phyloP scores from a whole-genome alignment of 2,113 vertebrate species.

The Prochilodus magdalenae region DNA sequence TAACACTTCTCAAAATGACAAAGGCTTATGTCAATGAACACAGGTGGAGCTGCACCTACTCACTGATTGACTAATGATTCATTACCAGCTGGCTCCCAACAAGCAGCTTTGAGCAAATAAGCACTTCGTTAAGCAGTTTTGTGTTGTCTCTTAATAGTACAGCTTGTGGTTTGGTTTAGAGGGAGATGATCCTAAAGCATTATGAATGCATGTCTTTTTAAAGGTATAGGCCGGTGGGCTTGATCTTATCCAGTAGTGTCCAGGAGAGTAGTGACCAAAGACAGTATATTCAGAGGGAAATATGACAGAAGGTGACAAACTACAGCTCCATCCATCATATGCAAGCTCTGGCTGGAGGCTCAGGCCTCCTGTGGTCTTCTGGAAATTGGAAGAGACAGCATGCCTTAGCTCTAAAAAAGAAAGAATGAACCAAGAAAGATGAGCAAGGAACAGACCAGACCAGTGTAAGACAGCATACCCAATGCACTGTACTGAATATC shows the following conservation, averaged over 20 bases:
- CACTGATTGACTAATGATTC: background rate
- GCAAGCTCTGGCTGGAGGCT: slow-evolving; percentile 41
- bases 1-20: background rate
- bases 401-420: background rate
- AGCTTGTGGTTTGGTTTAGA: background rate
- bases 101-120: background rate
- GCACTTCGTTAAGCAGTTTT: background rate
- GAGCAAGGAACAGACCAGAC: background rate
- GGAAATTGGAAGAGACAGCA: slow-evolving; percentile 47
- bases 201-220: background rate
- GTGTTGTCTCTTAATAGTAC: background rate
- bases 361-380: slow-evolving; percentile 33
- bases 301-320: slow-evolving; percentile 61
- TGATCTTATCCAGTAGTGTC: slow-evolving; percentile 30
- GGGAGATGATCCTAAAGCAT: background rate
- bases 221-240: background rate
- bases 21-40: slow-evolving; percentile 8
- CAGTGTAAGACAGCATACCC: background rate
- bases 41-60: background rate
- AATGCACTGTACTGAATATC: background rate
- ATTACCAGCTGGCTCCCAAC: slow-evolving; percentile 6
- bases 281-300: slow-evolving; percentile 44
- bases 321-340: slow-evolving; percentile 58
- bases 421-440: background rate
- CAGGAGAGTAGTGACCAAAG: slow-evolving; percentile 39